These are phyloP conservation scores for Coboldia fuscipes DNA, from an alignment of 1,140 invertebrate species.

Conservation along the genomic window DNA sequence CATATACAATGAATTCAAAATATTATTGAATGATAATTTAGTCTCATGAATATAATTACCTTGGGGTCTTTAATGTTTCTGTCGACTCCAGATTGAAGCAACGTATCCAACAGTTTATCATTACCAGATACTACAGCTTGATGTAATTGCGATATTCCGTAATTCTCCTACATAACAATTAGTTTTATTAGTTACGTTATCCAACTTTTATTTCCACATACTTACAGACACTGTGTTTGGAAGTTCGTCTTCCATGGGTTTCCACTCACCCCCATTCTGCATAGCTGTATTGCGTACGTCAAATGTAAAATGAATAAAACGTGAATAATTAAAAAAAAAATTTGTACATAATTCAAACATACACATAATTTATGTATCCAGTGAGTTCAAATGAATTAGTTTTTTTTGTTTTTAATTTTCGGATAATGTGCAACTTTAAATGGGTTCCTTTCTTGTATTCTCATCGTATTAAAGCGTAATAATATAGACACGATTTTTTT, in stretches of 20 bases:
- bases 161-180: not conserved
- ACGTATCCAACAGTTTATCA: slow-evolving; percentile 11
- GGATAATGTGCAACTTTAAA: no score
- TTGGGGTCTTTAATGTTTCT: slow-evolving; percentile 3
- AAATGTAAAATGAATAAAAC: not conserved
- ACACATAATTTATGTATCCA: no score
- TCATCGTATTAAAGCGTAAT: no score
- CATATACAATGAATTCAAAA: slow-evolving; percentile 7
- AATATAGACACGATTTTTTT: no score
- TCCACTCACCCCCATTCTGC: not conserved
- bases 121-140: slow-evolving; percentile 15
- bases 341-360: no score
- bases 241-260: not conserved
- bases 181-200: not conserved
- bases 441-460: no score
- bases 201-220: not conserved
- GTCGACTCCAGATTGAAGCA: slow-evolving; percentile 11
- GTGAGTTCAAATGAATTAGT: no score
- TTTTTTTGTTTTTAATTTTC: no score
- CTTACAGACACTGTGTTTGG: not conserved
- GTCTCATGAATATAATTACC: not conserved
- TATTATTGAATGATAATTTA: not conserved
- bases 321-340: not conserved
- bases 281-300: no score
- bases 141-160: slow-evolving; percentile 9